Conservation (phyloP, 2,888 invertebrate genomes). For the Polietes domitor region DNA sequence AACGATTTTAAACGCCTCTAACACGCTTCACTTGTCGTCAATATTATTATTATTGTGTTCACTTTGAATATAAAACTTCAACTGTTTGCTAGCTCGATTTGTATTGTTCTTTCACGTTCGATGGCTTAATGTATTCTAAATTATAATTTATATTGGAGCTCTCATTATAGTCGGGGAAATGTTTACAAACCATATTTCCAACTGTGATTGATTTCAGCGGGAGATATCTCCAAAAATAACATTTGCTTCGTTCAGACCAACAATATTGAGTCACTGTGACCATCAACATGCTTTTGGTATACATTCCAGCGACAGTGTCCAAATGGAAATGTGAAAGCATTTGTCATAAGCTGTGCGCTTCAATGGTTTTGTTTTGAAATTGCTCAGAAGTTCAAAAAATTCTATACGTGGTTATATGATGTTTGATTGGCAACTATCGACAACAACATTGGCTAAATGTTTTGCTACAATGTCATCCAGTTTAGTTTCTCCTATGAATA, state of each 20-base stretch:
- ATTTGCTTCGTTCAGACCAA: background rate
- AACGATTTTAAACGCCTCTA: background rate
- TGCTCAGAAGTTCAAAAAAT: no score
- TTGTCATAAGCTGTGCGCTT: background rate
- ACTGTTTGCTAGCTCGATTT: background rate
- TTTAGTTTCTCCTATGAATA: no score
- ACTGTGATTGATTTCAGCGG: background rate
- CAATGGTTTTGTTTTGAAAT: no score
- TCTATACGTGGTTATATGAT: no score
- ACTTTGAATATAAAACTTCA: background rate
- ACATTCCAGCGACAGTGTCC: background rate
- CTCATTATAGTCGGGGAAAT: background rate
- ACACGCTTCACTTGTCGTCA: constrained; percentile 22
- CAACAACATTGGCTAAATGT: no score
- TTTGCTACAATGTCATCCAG: no score
- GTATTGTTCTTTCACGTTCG: background rate
- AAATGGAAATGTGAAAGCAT: background rate
- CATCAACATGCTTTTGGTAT: background rate
- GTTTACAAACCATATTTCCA: background rate
- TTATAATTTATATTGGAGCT: background rate
- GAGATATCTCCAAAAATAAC: background rate
- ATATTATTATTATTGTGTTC: no score
- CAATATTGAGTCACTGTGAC: no score
- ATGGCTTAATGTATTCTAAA: background rate
- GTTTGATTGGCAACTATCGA: no score